A percentile compares a stretch with the other conserved stretches of the same genome.
These are phyloP conservation scores for Branchellion lobata DNA, from an alignment of 2,888 invertebrate genomes.

Conservation along the genomic window DNA sequence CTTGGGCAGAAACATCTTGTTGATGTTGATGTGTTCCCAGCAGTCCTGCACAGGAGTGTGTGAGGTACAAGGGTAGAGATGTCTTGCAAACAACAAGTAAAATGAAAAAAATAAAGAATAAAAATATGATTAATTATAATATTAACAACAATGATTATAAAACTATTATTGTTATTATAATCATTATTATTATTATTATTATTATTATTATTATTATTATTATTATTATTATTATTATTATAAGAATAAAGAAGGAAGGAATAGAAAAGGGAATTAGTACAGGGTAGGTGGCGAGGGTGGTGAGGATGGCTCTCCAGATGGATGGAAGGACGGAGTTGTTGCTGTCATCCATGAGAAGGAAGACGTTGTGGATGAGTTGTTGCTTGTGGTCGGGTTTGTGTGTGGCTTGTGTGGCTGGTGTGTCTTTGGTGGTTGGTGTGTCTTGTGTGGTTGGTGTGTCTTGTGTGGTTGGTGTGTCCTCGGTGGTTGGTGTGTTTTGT, in stretches of 20 bases:
- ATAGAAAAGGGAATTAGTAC: conserved; percentile 54
- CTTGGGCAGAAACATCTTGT: conserved; percentile 74
- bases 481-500: not conserved
- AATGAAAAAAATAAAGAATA: no score
- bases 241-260: no score
- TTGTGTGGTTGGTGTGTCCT: not conserved
- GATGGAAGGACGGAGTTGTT: conserved; percentile 66
- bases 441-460: not conserved
- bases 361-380: not conserved
- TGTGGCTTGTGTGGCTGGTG: not conserved
- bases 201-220: no score
- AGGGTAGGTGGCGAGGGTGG: conserved; percentile 67
- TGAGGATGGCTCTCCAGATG: conserved; percentile 75
- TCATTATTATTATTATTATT: no score
- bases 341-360: not conserved
- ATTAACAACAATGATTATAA: no score
- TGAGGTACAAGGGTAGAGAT: not conserved
- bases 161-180: no score
- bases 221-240: no score
- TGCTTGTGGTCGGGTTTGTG: not conserved
- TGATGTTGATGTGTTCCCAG: conserved; percentile 72
- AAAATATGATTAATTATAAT: not conserved
- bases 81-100: no score
- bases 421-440: not conserved
- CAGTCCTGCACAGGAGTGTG: conserved; percentile 67